Conservation (phyloP, 2,797 vertebrate genomes). For the Thunnus albacares region DNA sequence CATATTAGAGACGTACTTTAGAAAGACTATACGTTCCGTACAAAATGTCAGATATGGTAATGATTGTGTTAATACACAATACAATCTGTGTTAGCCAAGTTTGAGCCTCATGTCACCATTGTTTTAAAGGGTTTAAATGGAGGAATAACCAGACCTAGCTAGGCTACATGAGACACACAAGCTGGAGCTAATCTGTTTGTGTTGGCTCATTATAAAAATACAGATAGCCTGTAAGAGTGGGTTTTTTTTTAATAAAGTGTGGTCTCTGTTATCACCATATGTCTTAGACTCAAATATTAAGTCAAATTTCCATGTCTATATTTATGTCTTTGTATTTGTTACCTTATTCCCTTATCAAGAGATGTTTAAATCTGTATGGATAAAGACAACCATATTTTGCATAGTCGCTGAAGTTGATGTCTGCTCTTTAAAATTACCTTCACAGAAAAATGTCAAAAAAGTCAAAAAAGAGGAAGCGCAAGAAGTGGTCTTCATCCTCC, state of each 20-base stretch:
- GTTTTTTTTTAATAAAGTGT: neutral
- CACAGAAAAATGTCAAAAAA: conserved; percentile 77
- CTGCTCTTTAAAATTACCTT: neutral
- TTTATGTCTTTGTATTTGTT: neutral
- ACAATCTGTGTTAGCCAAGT: neutral
- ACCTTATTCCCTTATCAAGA: neutral
- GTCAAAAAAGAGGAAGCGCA: conserved; percentile 81
- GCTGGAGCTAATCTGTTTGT: neutral
- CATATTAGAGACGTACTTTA: no score
- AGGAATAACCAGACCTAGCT: neutral
- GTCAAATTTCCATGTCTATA: no score
- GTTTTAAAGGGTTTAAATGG: no score
- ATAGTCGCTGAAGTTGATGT: neutral
- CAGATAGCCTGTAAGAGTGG: no score
- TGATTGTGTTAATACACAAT: no score
- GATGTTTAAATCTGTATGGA: neutral
- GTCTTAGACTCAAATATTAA: neutral
- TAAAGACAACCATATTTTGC: neutral
- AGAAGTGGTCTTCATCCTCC: conserved; percentile 65
- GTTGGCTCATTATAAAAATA: neutral
- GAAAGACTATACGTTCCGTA: no score
- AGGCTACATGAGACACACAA: neutral
- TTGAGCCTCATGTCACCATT: neutral
- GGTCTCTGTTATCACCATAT: neutral
- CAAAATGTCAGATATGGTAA: no score